These are phyloP conservation scores for Notarius lentiginosus DNA, from an alignment of 2,113 vertebrate genomes.

Conservation along the genomic window DNA sequence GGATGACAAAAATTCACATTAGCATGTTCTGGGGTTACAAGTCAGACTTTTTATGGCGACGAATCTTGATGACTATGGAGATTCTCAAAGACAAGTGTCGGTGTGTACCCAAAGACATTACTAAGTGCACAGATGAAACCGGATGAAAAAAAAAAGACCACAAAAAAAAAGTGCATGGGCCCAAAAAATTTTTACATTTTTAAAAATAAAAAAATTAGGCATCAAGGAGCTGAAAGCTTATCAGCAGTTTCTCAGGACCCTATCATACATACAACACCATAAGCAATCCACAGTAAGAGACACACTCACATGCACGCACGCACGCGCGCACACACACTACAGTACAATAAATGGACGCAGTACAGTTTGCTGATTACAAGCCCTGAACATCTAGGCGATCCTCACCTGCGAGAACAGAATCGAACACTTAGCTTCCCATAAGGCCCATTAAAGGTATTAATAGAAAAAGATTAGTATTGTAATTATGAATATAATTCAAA, in stretches of 20 bases:
- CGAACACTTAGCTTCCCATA: constrained; percentile 17
- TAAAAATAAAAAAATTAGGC: constrained; percentile 29
- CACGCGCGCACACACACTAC: constrained; percentile 37
- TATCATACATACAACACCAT: constrained; percentile 32
- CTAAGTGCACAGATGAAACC: constrained; percentile 52
- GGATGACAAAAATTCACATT: constrained; percentile 73
- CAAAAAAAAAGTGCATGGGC: constrained; percentile 36
- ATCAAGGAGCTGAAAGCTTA: constrained; percentile 45
- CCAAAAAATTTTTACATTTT: background rate
- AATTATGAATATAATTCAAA: constrained; percentile 21
- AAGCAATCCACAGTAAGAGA: constrained; percentile 44
- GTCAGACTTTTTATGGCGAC: constrained; percentile 7
- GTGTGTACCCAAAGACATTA: constrained; percentile 63
- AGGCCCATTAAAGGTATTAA: constrained; percentile 36
- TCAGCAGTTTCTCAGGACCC: constrained; percentile 49
- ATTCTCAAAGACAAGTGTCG: constrained; percentile 53
- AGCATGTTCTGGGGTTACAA: constrained; percentile 48
- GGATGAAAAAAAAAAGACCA: too few relatives aligned
- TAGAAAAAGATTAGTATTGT: constrained; percentile 1
- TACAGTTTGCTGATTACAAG: constrained; percentile 52
- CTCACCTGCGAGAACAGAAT: constrained; percentile 27
- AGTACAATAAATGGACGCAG: constrained; percentile 51
- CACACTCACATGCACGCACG: constrained; percentile 37
- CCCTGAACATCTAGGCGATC: constrained; percentile 21
- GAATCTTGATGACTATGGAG: constrained; percentile 33